Base-by-base conservation (phyloP, 1,140 invertebrate species). In the Leptonema lineaticorne region DNA sequence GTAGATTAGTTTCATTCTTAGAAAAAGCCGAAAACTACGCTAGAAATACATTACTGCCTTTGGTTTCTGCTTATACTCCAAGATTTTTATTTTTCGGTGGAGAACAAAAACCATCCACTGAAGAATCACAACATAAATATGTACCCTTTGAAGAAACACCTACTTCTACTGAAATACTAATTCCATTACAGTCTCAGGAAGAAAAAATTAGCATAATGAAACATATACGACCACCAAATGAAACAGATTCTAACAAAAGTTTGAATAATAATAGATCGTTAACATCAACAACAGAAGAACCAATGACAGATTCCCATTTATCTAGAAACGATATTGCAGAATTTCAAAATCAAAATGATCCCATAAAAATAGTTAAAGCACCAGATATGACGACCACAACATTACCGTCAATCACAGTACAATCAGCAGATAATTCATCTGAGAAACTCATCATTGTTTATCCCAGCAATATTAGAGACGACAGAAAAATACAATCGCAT, bases 1-100 rank as follows among this genome's bases (percentile, higher is more conserved):
- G 90, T 64, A 84, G 89, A 27, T 75, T 93, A 14, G 89, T 89
- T 0, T 87, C 88, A 4, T 87, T 93, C 75, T 84, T 93, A 26
- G 89, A 91, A 18, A 88, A 91, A 74, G 91, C 91, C 0, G 91
- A 93, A 76, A 84, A 87, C 24, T 93, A 93, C 74, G 91, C 91
- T 0, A 82, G 89, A 53, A 87, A 90, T 74, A 91, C 89, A 0
- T 78, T 92, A 8, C 75, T 91, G 53, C 90, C 90, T 0, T 74
- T 91, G 5, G 90, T 92, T 2, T 91, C 89, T 1, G 89, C 89
- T 37, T 90, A 91, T 75, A 90, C 89, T 1, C 89, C 90, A 0
- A 87, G 84, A 29, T 83, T 89, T 67, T 85, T 85, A n/a, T 80
- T 85, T 73, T 85, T 86, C 67, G 80, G 81, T 5, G 76, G 62